Base-by-base conservation (phyloP, 2,888 invertebrate genomes). In the Apoda limacodes region DNA sequence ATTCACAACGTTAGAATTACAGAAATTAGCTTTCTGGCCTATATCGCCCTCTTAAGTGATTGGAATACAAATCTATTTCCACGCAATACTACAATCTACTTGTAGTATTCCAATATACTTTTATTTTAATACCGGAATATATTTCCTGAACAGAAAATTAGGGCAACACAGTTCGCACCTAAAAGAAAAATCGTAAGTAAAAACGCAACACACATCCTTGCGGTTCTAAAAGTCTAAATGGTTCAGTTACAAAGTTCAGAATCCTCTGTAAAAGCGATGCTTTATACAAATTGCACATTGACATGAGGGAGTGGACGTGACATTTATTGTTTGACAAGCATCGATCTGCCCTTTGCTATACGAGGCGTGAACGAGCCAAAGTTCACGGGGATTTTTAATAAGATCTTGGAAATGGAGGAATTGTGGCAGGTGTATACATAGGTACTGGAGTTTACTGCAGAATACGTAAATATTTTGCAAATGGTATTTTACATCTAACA, bases 241-340 rank as follows among this genome's bases (percentile, higher is more conserved):
- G 25, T 19, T 25, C 22, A 6, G 9, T 9, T 21, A 25, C 25
- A 28, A 30, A 29, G 13, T 19, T 9, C 15, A 12, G 29, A 10
- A 20, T 30, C 23, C 25, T 19, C 13, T 25, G 28, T 34, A 17
- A 25, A 34, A 29, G 34, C 25, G 30, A 30, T 13, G 9, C 13
- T 11, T 7, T 22, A 22, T n/a, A 15, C 20, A 24, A 19, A 22
- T 31, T 33, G 26, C 36, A 43, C 48, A 63, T 63, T 64, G 64
- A 49, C 62, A 64, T 70, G 59, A 70, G 76, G 78, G 78, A 74
- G 67, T 78, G 78, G 75, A 78, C 78, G 74, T 78, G 78, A 75
- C 78, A 78, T 80, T 80, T 76, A 78, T 80, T 78, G 78, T 80
- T 75, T 78, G 78, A 76, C 76, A 72, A 71, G 64, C 71, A 80